These are phyloP conservation scores for Dermatophagoides farinae DNA, from an alignment of 1,140 invertebrate species.

Conservation along the genomic window DNA sequence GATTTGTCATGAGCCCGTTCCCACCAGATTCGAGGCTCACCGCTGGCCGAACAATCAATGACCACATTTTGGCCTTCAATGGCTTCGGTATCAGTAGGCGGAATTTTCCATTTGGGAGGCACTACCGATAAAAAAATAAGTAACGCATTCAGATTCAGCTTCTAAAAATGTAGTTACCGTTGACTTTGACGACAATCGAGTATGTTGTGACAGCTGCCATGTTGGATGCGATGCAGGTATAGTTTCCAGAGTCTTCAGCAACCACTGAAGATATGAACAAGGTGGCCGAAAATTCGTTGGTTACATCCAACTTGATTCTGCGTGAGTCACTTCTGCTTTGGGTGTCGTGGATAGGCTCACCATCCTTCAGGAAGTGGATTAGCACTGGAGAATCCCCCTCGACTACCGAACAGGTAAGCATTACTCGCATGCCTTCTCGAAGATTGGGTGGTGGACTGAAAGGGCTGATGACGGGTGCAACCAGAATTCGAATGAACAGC, in stretches of 20 bases:
- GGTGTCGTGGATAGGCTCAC: constrained; percentile 31
- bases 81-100: constrained; percentile 30
- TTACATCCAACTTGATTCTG: constrained; percentile 15
- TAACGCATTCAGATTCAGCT: background rate
- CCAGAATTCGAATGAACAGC: constrained; percentile 80
- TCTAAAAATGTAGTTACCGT: constrained; percentile 23
- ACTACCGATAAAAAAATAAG: constrained; percentile 21
- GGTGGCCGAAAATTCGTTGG: constrained; percentile 25
- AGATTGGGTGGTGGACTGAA: constrained; percentile 37
- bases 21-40: constrained; percentile 32
- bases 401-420: constrained; percentile 60
- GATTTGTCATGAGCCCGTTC: constrained; percentile 19
- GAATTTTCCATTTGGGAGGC: constrained; percentile 32
- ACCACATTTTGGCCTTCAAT: constrained; percentile 27
- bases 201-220: constrained; percentile 19
- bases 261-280: constrained; percentile 21
- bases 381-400: constrained; percentile 52
- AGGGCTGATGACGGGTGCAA: constrained; percentile 37
- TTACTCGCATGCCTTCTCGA: constrained; percentile 58
- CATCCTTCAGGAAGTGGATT: constrained; percentile 56
- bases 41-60: constrained; percentile 32
- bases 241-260: constrained; percentile 26
- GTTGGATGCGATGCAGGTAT: constrained; percentile 21
- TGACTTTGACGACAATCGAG: constrained; percentile 23
- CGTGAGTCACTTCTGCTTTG: background rate